These are phyloP conservation scores for Melopsittacus undulatus DNA, from an alignment of 2,797 vertebrate species.

Conservation along the genomic window DNA sequence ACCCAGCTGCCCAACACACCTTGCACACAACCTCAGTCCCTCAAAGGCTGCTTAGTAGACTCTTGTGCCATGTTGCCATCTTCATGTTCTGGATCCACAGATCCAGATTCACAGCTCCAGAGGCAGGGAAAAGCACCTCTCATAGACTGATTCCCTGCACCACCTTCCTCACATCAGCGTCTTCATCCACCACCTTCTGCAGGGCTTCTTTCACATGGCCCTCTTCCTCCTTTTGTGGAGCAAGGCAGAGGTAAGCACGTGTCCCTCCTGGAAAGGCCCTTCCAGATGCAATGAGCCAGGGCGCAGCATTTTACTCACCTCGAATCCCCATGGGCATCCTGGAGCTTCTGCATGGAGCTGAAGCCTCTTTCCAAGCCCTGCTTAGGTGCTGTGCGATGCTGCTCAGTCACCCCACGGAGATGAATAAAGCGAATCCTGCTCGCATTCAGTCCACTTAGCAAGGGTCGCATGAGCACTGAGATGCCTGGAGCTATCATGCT, in stretches of 20 bases:
- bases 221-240: background rate
- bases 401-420: background rate
- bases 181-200: background rate
- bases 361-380: background rate
- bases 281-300: fast-evolving
- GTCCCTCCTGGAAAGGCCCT: background rate
- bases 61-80: background rate
- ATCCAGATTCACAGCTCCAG: too few relatives aligned
- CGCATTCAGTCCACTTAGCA: background rate
- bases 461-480: background rate
- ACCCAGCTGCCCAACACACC: background rate
- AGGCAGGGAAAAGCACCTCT: background rate
- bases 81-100: fast-evolving
- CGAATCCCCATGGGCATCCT: background rate
- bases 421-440: background rate
- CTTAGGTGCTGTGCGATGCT: background rate
- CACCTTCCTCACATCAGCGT: background rate
- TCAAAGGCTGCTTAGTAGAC: background rate
- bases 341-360: background rate
- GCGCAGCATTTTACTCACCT: constrained; percentile 21
- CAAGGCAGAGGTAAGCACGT: fast-evolving
- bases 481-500: background rate
- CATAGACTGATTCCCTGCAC: background rate
- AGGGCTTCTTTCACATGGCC: background rate
- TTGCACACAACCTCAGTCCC: background rate